A percentile compares a stretch with the other conserved stretches of the same genome.
These are phyloP conservation scores for Dendrolimus punctatus DNA, from an alignment of 1,140 invertebrate genomes.

Conservation along the genomic window DNA sequence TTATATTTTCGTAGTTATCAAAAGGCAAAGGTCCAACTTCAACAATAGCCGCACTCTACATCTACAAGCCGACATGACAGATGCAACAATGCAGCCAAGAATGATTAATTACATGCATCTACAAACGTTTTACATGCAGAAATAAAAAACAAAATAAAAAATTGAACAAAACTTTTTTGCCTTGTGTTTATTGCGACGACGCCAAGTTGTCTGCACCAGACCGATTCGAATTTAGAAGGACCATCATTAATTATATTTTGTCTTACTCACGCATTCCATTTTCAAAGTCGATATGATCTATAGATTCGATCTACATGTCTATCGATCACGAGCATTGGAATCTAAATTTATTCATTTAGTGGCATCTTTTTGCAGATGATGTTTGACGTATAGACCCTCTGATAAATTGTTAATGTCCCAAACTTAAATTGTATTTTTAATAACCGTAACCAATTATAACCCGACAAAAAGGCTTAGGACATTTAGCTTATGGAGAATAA, in stretches of 20 bases:
- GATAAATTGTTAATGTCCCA: constrained; percentile 33
- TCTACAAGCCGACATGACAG: constrained; percentile 52
- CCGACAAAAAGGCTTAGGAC: neutral
- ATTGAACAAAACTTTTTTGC: constrained; percentile 58
- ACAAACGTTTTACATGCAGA: constrained; percentile 54
- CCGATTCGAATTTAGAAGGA: constrained; percentile 64
- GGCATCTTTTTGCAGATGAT: constrained; percentile 59
- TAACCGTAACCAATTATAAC: constrained; percentile 25
- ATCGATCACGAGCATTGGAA: constrained; percentile 64
- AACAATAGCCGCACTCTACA: constrained; percentile 47
- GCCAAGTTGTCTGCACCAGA: constrained; percentile 66
- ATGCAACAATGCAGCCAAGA: constrained; percentile 55
- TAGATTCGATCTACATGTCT: constrained; percentile 66
- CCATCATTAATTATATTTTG: constrained; percentile 72
- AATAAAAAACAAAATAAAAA: constrained; percentile 46
- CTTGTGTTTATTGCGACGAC: constrained; percentile 67
- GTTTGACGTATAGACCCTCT: constrained; percentile 32
- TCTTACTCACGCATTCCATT: constrained; percentile 71
- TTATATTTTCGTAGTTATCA: constrained; percentile 41
- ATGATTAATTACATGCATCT: constrained; percentile 62
- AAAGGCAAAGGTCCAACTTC: constrained; percentile 36
- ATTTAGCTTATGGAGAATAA: too few species aligned
- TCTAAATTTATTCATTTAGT: constrained; percentile 69
- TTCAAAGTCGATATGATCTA: constrained; percentile 67
- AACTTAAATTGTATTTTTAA: constrained; percentile 28